Evolutionary conservation across 2,888 invertebrate genomes (phyloP).

Genomic region (Lepidonotus clava): DNA sequence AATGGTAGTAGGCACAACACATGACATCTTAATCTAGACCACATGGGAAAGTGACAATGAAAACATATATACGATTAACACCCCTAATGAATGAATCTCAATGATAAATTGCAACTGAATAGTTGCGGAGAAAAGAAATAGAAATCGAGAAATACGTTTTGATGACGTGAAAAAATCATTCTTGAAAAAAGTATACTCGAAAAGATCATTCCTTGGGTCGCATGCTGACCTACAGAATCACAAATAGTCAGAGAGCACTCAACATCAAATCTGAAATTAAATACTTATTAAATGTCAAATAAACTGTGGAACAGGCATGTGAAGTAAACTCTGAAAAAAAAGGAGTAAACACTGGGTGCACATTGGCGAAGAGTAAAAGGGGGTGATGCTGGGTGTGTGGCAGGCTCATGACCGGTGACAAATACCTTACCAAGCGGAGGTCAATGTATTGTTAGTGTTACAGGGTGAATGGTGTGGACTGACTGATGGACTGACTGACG

Average conservation of each 20-base stretch:
- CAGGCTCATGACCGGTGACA: background rate
- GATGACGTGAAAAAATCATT: no score
- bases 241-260: background rate
- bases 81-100: no score
- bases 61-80: no score
- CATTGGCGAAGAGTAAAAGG: background rate
- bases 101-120: no score
- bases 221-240: background rate
- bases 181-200: no score
- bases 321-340: background rate
- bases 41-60: no score
- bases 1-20: no score
- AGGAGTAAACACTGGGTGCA: background rate
- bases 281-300: background rate
- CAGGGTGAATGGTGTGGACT: conserved; percentile 14
- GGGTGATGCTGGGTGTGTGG: no score
- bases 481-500: conserved; percentile 45
- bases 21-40: no score
- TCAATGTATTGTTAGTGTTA: conserved; percentile 7
- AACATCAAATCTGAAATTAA: background rate
- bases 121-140: no score
- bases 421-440: conserved; percentile 16
- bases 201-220: background rate
- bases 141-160: no score
- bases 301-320: background rate